A percentile compares a stretch with the other conserved stretches of the same genome.
Conservation (phyloP, 1,140 invertebrate genomes). For the Dendrolimus kikuchii region DNA sequence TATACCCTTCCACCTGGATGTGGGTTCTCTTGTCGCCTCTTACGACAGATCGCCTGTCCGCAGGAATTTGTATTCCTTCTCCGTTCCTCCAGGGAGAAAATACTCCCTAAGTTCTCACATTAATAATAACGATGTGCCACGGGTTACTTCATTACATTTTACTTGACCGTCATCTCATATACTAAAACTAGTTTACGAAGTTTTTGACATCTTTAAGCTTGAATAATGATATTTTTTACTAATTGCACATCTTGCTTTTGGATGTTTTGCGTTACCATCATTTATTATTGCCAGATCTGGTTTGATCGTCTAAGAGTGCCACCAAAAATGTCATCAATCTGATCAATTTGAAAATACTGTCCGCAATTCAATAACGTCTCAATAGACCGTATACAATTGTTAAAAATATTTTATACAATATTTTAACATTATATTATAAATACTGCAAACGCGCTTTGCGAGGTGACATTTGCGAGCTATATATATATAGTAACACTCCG, state of each 20-base stretch:
- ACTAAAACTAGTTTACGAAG: too few species aligned
- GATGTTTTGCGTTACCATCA: neutral
- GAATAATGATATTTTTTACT: neutral
- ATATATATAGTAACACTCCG: constrained; percentile 10
- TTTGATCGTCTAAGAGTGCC: neutral
- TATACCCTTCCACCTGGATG: too few species aligned
- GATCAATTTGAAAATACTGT: constrained; percentile 21
- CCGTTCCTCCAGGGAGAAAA: too few species aligned
- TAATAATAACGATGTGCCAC: too few species aligned
- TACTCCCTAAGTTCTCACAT: too few species aligned
- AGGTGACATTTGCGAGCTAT: constrained; percentile 19
- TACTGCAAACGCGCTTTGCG: constrained; percentile 35
- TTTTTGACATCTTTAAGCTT: neutral
- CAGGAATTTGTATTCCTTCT: too few species aligned
- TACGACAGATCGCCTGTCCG: too few species aligned
- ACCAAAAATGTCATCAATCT: neutral
- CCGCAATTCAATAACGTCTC: constrained; percentile 35
- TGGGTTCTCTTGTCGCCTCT: too few species aligned
- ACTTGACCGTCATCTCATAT: too few species aligned
- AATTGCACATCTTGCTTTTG: constrained; percentile 1
- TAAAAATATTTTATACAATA: constrained; percentile 58
- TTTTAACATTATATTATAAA: constrained; percentile 46
- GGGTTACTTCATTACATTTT: too few species aligned
- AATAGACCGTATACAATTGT: constrained; percentile 63
- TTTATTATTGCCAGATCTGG: too few species aligned